phyloP scores from a whole-genome alignment of 2,113 vertebrate species.

The Leptocoma aspasia region DNA sequence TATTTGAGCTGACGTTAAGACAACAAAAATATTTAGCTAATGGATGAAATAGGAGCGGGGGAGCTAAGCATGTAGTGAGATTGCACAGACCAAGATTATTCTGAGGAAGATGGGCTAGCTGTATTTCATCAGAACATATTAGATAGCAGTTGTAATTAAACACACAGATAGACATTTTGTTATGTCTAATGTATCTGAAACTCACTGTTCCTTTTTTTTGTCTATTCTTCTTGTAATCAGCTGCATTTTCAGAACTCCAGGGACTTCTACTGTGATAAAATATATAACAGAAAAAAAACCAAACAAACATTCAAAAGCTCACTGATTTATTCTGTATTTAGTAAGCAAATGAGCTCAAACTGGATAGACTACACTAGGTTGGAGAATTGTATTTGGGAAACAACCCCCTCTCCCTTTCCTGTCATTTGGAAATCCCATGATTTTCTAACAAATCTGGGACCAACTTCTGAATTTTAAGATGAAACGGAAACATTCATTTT shows the following conservation, averaged over 20 bases:
- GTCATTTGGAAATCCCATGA: background rate
- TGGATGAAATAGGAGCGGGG: background rate
- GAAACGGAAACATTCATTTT: background rate
- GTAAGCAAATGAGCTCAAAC: background rate
- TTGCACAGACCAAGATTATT: background rate
- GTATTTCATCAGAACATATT: background rate
- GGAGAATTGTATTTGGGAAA: background rate
- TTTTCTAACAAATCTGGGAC: background rate
- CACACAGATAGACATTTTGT: background rate
- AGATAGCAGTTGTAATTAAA: background rate
- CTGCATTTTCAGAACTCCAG: slow-evolving; percentile 5
- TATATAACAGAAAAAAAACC: background rate
- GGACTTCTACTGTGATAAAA: slow-evolving; percentile 32
- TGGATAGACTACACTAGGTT: background rate
- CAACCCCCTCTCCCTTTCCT: rapidly evolving
- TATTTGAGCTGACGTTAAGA: background rate
- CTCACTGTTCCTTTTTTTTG: slow-evolving; percentile 53
- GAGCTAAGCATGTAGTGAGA: background rate
- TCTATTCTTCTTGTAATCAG: background rate
- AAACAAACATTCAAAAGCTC: background rate
- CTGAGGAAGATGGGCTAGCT: background rate
- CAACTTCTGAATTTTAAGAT: background rate
- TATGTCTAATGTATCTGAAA: background rate
- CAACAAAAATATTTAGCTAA: background rate
- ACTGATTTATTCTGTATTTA: background rate